phyloP scores from a whole-genome alignment of 1,140 invertebrate species.

The Eubasilissa regina region DNA sequence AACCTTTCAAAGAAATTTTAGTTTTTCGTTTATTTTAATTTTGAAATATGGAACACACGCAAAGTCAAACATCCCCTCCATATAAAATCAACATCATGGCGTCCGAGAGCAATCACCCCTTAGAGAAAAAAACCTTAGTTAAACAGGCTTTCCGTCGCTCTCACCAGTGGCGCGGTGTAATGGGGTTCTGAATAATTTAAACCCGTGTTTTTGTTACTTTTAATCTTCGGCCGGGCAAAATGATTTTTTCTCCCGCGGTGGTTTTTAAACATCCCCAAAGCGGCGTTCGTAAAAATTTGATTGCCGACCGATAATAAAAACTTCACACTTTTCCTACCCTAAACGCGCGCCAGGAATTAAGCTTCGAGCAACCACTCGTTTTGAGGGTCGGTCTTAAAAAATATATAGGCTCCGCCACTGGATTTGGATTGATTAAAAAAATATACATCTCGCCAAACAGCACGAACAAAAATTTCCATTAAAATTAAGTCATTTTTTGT shows the following conservation, averaged over 20 bases:
- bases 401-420: conserved; percentile 39
- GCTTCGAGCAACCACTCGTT: conserved; percentile 22
- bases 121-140: conserved; percentile 24
- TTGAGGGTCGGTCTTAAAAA: conserved; percentile 37
- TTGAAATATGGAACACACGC: too few species aligned
- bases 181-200: conserved; percentile 56
- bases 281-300: conserved; percentile 58
- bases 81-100: too few species aligned
- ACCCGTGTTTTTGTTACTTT: conserved; percentile 58
- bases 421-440: conserved; percentile 57
- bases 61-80: too few species aligned
- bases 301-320: conserved; percentile 58
- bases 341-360: conserved; percentile 36
- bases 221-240: conserved; percentile 58
- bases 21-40: too few species aligned
- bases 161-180: conserved; percentile 45
- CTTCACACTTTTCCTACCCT: conserved; percentile 56
- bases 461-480: too few species aligned
- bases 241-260: conserved; percentile 54
- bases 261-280: conserved; percentile 49
- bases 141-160: neutral
- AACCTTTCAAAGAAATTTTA: too few species aligned
- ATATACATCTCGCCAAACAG: neutral
- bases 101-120: conserved; percentile 23
- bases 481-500: too few species aligned